phyloP scores from a whole-genome alignment of 35 echinoderm and acorn worm genomes.

The Stichopus chloronotus region DNA sequence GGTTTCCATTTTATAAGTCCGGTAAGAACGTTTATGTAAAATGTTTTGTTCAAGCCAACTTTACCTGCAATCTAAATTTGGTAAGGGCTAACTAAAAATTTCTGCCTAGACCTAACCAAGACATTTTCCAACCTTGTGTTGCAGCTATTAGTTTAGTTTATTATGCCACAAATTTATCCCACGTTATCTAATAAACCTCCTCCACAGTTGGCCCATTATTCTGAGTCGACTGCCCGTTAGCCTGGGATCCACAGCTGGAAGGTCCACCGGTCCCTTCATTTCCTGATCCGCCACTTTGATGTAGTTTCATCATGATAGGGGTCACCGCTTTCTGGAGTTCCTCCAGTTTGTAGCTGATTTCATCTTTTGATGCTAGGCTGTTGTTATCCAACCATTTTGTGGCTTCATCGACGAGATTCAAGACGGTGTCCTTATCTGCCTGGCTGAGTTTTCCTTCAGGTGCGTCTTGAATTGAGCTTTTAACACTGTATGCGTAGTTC shows the following conservation, averaged over 20 bases:
- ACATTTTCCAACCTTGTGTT: too few relatives aligned
- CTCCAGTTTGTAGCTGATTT: constrained; percentile 1
- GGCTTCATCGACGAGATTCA: too few relatives aligned
- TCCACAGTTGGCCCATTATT: constrained; percentile 53
- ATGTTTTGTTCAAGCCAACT: too few relatives aligned
- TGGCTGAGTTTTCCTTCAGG: constrained; percentile 49
- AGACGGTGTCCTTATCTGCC: too few relatives aligned
- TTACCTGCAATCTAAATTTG: too few relatives aligned
- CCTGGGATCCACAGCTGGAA: background rate
- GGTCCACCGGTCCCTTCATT: background rate
- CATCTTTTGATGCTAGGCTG: background rate
- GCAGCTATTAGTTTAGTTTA: too few relatives aligned
- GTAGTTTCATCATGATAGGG: constrained; percentile 59
- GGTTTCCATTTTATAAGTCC: too few relatives aligned
- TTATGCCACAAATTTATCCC: too few relatives aligned
- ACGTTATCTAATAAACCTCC: constrained; percentile 39
- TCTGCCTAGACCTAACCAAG: too few relatives aligned
- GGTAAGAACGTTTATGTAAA: too few relatives aligned
- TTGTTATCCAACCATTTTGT: too few relatives aligned
- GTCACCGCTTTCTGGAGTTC: constrained; percentile 55
- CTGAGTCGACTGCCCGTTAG: background rate
- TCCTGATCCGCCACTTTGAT: background rate
- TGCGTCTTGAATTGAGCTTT: constrained; percentile 54
- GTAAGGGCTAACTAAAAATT: too few relatives aligned
- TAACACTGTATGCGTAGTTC: constrained; percentile 57